These are phyloP conservation scores for Parnassius glacialis DNA, from an alignment of 2,888 invertebrate species.

Conservation along the genomic window DNA sequence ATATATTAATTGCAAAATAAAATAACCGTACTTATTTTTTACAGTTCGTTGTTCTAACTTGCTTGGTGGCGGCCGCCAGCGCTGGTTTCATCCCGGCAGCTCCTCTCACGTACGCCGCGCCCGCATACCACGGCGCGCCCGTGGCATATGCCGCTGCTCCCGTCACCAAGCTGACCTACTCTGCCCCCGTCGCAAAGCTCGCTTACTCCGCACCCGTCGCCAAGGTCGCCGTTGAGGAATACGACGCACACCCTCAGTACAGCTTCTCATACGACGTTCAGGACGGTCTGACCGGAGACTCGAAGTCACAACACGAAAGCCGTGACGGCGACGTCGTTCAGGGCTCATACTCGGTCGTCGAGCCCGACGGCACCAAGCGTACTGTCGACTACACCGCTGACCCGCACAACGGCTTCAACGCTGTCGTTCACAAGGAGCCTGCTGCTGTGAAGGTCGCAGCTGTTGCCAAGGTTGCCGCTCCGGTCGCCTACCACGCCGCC, in stretches of 20 bases:
- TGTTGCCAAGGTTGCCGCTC: constrained; percentile 34
- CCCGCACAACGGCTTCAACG: constrained; percentile 77
- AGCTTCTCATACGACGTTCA: constrained; percentile 80
- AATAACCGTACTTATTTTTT: constrained; percentile 11
- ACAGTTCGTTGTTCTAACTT: constrained; percentile 53
- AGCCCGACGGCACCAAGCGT: constrained; percentile 79
- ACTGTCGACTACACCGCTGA: constrained; percentile 78
- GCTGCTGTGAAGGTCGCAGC: constrained; percentile 42
- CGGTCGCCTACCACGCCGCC: constrained; percentile 39
- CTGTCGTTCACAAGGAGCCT: constrained; percentile 75
- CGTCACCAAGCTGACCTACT: constrained; percentile 43
- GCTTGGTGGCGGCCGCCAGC: constrained; percentile 50
- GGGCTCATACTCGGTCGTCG: constrained; percentile 78
- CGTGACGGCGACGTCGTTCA: constrained; percentile 73
- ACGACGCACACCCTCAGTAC: constrained; percentile 64
- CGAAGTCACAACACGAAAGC: constrained; percentile 69
- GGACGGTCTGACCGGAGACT: constrained; percentile 75
- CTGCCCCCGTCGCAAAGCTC: constrained; percentile 60
- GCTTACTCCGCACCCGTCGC: constrained; percentile 39
- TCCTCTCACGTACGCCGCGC: constrained; percentile 35
- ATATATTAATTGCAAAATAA: background rate
- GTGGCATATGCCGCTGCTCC: constrained; percentile 50
- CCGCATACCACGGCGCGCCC: constrained; percentile 45
- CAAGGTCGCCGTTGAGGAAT: constrained; percentile 35
- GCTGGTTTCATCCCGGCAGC: constrained; percentile 40